Conservation (phyloP, 2,113 vertebrate genomes). For the Myxocyprinus asiaticus region DNA sequence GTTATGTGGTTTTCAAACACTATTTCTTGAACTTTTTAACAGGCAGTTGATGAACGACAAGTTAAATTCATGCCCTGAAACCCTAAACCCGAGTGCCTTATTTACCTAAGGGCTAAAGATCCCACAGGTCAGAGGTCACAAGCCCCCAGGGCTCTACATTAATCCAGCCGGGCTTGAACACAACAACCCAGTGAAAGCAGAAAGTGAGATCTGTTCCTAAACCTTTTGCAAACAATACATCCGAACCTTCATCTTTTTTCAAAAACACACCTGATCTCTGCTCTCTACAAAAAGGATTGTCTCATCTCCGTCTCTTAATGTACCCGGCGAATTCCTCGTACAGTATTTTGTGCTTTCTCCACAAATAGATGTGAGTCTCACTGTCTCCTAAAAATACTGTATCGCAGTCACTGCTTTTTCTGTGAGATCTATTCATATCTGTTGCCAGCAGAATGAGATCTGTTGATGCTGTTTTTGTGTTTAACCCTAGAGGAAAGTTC, state of each 20-base stretch:
- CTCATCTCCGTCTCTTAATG: not conserved
- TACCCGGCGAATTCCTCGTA: conserved; percentile 23
- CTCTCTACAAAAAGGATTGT: no score
- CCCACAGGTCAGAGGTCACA: conserved; percentile 65
- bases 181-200: conserved; percentile 37
- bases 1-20: conserved; percentile 38
- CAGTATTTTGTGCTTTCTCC: conserved; percentile 45
- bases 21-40: conserved; percentile 66
- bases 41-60: conserved; percentile 74
- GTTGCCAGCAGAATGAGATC: conserved; percentile 27
- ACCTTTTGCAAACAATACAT: conserved; percentile 5
- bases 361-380: conserved; percentile 50
- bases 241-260: no score
- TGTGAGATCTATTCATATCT: conserved; percentile 49
- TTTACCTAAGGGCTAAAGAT: conserved; percentile 73
- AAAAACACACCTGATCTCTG: not conserved
- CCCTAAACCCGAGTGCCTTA: conserved; percentile 69
- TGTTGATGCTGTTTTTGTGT: not conserved
- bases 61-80: conserved; percentile 67
- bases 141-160: conserved; percentile 54
- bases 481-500: not conserved
- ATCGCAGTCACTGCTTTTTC: conserved; percentile 29
- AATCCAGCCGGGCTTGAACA: conserved; percentile 45
- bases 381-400: conserved; percentile 43
- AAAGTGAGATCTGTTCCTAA: not conserved